A percentile compares a stretch with the other conserved stretches of the same genome.
phyloP scores from a whole-genome alignment of 2,888 invertebrate species.

The Stenotaenia linearis region DNA sequence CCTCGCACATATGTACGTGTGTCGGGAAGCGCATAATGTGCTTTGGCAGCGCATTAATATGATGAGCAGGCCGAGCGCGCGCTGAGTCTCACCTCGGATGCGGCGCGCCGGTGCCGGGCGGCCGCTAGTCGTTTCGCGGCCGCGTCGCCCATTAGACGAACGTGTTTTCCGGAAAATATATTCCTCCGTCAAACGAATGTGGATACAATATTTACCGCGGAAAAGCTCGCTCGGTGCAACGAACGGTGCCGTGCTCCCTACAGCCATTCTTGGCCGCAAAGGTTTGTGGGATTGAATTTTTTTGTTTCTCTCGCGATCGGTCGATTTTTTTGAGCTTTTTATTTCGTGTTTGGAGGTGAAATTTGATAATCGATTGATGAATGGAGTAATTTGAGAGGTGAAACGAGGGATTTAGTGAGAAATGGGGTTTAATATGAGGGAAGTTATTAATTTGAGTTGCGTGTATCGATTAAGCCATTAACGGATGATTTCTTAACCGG shows the following conservation, averaged over 20 bases:
- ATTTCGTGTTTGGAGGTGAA: too few species aligned
- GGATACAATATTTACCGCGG: constrained; percentile 30
- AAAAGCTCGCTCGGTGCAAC: not conserved
- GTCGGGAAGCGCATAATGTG: constrained; percentile 10
- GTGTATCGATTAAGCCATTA: not conserved
- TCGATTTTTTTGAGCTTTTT: not conserved
- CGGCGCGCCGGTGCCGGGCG: not conserved
- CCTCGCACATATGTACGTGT: not conserved
- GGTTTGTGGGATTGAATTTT: constrained; percentile 17
- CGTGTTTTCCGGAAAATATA: not conserved
- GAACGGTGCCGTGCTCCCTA: not conserved
- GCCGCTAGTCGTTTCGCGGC: not conserved
- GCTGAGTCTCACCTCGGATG: not conserved
- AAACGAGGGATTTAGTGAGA: too few species aligned
- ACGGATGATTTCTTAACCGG: constrained; percentile 3
- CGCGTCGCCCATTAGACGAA: not conserved
- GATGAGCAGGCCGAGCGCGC: not conserved
- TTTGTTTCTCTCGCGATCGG: not conserved
- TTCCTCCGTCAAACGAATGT: constrained; percentile 26
- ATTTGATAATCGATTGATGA: too few species aligned
- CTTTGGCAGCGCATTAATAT: constrained; percentile 24
- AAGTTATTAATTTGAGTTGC: not conserved
- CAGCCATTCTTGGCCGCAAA: constrained; percentile 21
- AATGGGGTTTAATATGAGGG: not conserved
- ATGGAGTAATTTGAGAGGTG: too few species aligned